These are phyloP conservation scores for Pseudomugil tenellus DNA, from an alignment of 2,797 vertebrate species.

Conservation along the genomic window DNA sequence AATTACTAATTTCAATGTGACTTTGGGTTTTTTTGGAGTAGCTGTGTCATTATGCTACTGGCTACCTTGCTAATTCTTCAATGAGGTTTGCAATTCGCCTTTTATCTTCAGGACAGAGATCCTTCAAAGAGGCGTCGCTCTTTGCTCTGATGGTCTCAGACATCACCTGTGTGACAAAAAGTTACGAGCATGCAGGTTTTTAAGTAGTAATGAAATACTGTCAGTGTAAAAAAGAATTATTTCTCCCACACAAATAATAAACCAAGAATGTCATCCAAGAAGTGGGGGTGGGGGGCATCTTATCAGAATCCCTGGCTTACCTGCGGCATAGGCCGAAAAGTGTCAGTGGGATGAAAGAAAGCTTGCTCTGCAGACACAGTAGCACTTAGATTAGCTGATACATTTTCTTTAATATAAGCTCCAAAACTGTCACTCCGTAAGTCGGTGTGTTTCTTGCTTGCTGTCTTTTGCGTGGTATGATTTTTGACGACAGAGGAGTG, in stretches of 20 bases:
- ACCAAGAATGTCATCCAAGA: not conserved
- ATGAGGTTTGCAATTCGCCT: slow-evolving; percentile 96
- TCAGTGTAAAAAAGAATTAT: not conserved
- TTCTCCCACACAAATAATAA: slow-evolving; percentile 9
- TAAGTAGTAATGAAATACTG: not conserved
- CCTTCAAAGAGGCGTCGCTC: slow-evolving; percentile 90
- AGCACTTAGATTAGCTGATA: slow-evolving; percentile 22
- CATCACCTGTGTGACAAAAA: slow-evolving; percentile 70
- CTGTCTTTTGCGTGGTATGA: slow-evolving; percentile 31
- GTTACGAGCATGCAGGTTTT: not conserved
- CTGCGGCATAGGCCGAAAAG: slow-evolving; percentile 44
- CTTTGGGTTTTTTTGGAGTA: too few relatives aligned
- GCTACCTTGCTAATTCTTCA: slow-evolving; percentile 96
- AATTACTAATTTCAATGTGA: slow-evolving; percentile 1
- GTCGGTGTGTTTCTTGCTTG: slow-evolving; percentile 42
- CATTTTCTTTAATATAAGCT: slow-evolving; percentile 21
- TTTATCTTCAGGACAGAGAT: slow-evolving; percentile 98
- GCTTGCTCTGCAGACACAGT: slow-evolving; percentile 21
- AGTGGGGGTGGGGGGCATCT: not conserved
- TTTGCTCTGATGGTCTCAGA: slow-evolving; percentile 66
- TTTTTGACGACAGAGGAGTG: slow-evolving; percentile 30
- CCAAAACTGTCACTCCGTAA: slow-evolving; percentile 27
- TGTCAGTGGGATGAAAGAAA: slow-evolving; percentile 5
- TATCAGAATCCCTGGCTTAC: slow-evolving; percentile 42
- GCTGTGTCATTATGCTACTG: not conserved